Percentiles rank a stretch among this genome's conserved stretches.
Conservation (phyloP, 2,113 vertebrate genomes). For the Probosciger aterrimus region DNA sequence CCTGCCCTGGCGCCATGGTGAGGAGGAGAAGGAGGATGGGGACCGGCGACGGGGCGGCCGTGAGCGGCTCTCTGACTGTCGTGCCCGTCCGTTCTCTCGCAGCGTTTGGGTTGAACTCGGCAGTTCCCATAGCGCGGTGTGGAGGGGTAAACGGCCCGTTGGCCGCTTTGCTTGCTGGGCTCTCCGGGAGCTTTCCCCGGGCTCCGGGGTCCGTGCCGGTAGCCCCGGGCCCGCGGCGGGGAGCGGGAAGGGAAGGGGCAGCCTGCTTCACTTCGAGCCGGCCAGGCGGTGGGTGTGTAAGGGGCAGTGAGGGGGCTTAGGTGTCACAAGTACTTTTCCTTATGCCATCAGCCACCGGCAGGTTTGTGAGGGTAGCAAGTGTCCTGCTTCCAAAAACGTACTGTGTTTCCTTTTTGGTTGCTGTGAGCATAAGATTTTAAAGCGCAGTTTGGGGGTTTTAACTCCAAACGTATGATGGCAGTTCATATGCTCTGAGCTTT, state of each 20-base stretch:
- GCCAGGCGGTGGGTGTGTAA: not conserved
- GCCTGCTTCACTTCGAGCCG: not conserved
- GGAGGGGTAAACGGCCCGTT: not conserved
- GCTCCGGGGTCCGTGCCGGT: not conserved
- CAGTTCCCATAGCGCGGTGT: not conserved
- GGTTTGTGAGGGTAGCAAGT: not conserved
- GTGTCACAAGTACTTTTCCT: not conserved
- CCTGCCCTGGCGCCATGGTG: not conserved
- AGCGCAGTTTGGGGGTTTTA: not conserved
- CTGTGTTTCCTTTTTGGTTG: not conserved
- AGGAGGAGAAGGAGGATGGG: not conserved
- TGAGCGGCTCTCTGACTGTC: not conserved
- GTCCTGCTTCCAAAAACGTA: not conserved
- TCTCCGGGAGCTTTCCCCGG: too few species aligned
- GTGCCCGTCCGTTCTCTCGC: too few species aligned
- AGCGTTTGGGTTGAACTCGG: not conserved
- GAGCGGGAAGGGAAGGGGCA: not conserved
- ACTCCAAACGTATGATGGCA: rapidly evolving
- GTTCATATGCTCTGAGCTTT: too few species aligned
- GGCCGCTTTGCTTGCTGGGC: not conserved
- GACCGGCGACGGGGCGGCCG: not conserved
- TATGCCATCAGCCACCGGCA: rapidly evolving
- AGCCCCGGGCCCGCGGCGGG: not conserved
- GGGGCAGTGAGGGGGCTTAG: not conserved
- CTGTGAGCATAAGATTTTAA: not conserved